Evolutionary conservation across 2,797 vertebrate genomes (phyloP).

Genomic region (Leontocebus nigricollis): DNA sequence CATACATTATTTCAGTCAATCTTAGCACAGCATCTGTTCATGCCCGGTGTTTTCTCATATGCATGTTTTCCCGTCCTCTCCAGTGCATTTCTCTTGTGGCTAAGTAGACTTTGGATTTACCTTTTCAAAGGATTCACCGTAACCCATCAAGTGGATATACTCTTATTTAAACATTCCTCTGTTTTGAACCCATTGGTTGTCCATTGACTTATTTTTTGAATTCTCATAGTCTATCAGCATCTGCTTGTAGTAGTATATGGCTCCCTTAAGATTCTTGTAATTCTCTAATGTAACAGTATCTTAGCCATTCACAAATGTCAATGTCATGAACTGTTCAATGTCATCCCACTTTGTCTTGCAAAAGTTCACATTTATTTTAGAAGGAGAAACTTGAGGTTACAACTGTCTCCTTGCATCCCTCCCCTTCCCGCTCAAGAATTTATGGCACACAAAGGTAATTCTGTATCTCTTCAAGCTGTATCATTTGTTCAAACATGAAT

Average conservation of each 20-base stretch:
- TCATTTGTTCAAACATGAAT: slow-evolving; percentile 49
- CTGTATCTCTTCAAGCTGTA: not conserved
- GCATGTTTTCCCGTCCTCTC: not conserved
- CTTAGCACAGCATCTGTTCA: slow-evolving; percentile 62
- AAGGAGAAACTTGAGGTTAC: slow-evolving; percentile 33
- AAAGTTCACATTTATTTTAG: slow-evolving; percentile 32
- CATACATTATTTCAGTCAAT: slow-evolving; percentile 33
- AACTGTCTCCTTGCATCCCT: not conserved
- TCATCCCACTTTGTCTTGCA: not conserved
- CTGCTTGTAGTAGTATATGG: not conserved
- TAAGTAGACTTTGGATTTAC: slow-evolving; percentile 41
- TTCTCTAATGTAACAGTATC: not conserved
- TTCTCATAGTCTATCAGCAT: not conserved
- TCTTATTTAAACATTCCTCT: slow-evolving; percentile 44
- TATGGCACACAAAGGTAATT: slow-evolving; percentile 28
- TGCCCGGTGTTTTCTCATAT: not conserved
- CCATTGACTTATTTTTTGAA: slow-evolving; percentile 35
- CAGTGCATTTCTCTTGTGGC: slow-evolving; percentile 38
- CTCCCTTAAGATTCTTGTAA: not conserved
- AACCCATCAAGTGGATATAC: not conserved
- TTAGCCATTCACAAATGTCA: slow-evolving; percentile 39
- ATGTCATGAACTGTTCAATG: not conserved
- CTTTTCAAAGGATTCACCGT: not conserved
- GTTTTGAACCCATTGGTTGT: slow-evolving; percentile 5
- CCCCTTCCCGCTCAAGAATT: slow-evolving; percentile 24